Evolutionary conservation across 2,113 vertebrate species (phyloP).

Genomic region (Physeter macrocephalus): DNA sequence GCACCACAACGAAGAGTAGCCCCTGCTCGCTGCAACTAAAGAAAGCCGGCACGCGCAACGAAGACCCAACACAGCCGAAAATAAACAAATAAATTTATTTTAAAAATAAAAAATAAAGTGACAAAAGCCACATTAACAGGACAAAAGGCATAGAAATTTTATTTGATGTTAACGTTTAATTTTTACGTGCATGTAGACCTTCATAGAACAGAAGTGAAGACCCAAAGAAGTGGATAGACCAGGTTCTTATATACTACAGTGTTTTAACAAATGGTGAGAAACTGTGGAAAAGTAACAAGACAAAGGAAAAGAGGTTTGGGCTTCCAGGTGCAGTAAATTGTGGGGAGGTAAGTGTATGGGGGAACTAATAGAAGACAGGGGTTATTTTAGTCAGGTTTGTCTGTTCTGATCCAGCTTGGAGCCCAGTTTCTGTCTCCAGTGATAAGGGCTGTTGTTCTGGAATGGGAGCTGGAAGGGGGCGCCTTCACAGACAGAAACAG

Average conservation of each 20-base stretch:
- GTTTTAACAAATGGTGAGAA: background rate
- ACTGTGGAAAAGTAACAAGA: background rate
- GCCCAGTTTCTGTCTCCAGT: background rate
- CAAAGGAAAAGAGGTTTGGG: background rate
- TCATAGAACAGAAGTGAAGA: background rate
- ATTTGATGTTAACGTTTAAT: background rate
- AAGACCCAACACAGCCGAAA: too few relatives aligned
- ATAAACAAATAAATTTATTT: too few relatives aligned
- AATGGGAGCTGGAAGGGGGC: too few relatives aligned
- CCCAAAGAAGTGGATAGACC: background rate
- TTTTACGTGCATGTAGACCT: background rate
- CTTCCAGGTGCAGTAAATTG: background rate
- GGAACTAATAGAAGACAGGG: too few relatives aligned
- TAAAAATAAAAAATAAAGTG: background rate
- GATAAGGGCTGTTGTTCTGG: background rate
- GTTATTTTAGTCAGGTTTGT: background rate
- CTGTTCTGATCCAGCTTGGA: background rate
- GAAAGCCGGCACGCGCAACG: fast-evolving
- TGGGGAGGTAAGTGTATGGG: too few relatives aligned
- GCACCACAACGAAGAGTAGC: too few relatives aligned
- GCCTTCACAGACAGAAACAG: background rate
- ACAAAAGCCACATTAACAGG: background rate
- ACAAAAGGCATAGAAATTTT: background rate
- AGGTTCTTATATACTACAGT: background rate
- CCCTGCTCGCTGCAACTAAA: too few relatives aligned